Conservation (phyloP, 2,113 vertebrate species). For the Panthera tigris region DNA sequence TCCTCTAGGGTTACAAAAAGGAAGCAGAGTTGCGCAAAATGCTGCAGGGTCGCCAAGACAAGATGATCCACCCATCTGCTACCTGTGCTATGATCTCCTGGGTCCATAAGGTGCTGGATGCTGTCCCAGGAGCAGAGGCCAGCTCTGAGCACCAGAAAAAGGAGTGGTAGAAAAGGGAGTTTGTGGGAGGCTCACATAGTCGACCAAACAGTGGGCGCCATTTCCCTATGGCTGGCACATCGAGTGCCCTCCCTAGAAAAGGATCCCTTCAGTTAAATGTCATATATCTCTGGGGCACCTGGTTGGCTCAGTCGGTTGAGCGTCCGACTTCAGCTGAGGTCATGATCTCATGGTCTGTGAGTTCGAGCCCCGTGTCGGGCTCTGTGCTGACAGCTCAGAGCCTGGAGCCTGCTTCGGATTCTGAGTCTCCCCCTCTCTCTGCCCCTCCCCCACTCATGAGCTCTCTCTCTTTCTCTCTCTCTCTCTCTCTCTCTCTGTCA, state of each 20-base stretch:
- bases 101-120: accelerated
- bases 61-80: accelerated
- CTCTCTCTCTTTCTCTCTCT: too few relatives aligned
- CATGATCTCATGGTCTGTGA: too few relatives aligned
- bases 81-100: neutral
- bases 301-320: too few relatives aligned
- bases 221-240: neutral
- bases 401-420: too few relatives aligned
- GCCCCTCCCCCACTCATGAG: too few relatives aligned
- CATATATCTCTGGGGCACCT: neutral
- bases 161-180: neutral
- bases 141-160: neutral
- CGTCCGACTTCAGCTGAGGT: too few relatives aligned
- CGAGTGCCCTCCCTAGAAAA: neutral
- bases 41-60: neutral
- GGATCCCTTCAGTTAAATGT: neutral
- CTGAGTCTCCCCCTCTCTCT: too few relatives aligned
- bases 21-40: neutral
- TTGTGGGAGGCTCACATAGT: accelerated
- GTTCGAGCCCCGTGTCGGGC: too few relatives aligned
- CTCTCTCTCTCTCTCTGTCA: too few relatives aligned
- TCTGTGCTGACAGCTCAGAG: too few relatives aligned
- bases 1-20: neutral
- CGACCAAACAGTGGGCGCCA: accelerated
- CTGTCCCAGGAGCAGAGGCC: neutral